Evolutionary conservation across 2,888 invertebrate species (phyloP).

Genomic region (Cistogaster globosa): DNA sequence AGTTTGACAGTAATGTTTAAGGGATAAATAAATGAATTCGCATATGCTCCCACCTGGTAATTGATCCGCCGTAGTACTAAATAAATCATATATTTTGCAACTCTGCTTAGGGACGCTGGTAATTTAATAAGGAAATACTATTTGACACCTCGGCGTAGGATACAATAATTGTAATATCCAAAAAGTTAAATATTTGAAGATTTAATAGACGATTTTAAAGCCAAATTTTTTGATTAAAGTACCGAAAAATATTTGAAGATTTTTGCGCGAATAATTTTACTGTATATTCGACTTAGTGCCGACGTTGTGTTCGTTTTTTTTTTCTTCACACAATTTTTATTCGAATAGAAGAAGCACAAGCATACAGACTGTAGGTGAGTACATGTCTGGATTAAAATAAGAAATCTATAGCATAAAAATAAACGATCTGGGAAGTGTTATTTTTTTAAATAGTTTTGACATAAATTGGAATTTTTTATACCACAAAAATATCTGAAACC

Average conservation of each 20-base stretch:
- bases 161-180: constrained; percentile 51
- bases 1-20: too few relatives aligned
- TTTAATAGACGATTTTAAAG: background rate
- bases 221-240: background rate
- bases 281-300: constrained; percentile 39
- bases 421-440: background rate
- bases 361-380: constrained; percentile 65
- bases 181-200: constrained; percentile 16
- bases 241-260: constrained; percentile 10
- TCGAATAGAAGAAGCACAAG: constrained; percentile 63
- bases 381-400: constrained; percentile 54
- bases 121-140: constrained; percentile 35
- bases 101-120: constrained; percentile 64
- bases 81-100: too few relatives aligned
- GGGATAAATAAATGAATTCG: too few relatives aligned
- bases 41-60: too few relatives aligned
- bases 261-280: constrained; percentile 34
- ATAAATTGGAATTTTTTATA: constrained; percentile 8
- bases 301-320: constrained; percentile 64
- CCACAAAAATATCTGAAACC: background rate
- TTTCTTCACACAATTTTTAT: constrained; percentile 45
- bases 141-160: constrained; percentile 53
- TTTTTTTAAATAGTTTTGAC: background rate
- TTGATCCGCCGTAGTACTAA: too few relatives aligned
- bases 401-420: constrained; percentile 5